phyloP scores from a whole-genome alignment of 2,113 vertebrate genomes.

The Aythya baeri region DNA sequence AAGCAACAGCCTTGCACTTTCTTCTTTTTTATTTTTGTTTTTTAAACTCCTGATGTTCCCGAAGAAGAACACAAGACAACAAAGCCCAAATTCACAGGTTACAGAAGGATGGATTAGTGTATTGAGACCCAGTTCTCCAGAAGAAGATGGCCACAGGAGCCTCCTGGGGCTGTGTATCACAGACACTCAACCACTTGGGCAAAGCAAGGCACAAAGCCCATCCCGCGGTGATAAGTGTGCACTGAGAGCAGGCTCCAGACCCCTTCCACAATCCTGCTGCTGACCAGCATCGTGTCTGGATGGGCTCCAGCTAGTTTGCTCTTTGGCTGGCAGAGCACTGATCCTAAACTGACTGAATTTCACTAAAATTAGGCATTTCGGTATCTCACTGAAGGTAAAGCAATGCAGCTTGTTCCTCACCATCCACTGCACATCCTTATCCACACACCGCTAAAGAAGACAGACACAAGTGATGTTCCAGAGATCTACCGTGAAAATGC shows the following conservation, averaged over 20 bases:
- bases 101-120: background rate
- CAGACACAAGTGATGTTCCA: background rate
- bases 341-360: background rate
- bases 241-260: fast-evolving
- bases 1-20: fast-evolving
- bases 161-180: background rate
- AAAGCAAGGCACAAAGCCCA: background rate
- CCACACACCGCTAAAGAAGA: background rate
- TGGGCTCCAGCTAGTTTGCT: background rate
- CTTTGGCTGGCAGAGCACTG: background rate
- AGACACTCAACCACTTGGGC: background rate
- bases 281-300: background rate
- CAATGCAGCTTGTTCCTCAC: background rate
- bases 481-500: background rate
- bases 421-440: background rate
- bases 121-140: background rate
- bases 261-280: background rate
- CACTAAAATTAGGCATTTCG: background rate
- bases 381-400: background rate
- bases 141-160: conserved; percentile 34
- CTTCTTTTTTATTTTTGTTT: background rate
- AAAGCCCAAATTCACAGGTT: background rate
- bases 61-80: background rate
- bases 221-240: background rate
- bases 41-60: background rate